Evolutionary conservation across 2,113 vertebrate species (phyloP).

Genomic region (Atrichornis clamosus): DNA sequence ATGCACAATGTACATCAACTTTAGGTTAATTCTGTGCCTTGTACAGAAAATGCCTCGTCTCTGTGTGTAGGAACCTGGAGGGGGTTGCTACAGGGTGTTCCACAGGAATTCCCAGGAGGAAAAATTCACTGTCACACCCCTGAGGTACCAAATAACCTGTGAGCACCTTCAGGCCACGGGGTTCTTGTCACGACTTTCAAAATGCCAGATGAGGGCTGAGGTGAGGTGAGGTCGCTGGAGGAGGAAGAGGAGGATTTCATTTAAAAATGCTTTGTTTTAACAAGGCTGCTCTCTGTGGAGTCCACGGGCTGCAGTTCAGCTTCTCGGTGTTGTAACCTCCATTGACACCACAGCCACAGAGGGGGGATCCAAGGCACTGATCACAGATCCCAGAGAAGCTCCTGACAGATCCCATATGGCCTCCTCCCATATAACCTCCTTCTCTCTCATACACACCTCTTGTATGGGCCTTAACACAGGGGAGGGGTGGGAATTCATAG

Average conservation of each 20-base stretch:
- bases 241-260: neutral
- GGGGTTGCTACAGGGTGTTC: neutral
- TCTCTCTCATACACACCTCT: neutral
- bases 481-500: neutral
- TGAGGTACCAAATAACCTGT: neutral
- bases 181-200: neutral
- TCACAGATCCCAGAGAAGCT: neutral
- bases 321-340: neutral
- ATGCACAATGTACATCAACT: fast-evolving
- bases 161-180: neutral
- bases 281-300: neutral
- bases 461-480: fast-evolving
- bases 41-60: neutral
- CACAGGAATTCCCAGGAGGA: neutral
- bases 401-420: neutral
- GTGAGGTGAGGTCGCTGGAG: neutral
- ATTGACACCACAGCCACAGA: neutral
- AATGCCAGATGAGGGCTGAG: neutral
- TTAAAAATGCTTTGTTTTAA: neutral
- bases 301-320: neutral
- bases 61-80: fast-evolving
- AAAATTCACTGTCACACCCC: neutral
- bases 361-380: neutral
- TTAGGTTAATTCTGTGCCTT: neutral
- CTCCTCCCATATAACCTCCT: neutral